Percentiles rank a stretch among this genome's conserved stretches.
These are phyloP conservation scores for Toxotes chatareus DNA, from an alignment of 2,113 vertebrate genomes.

Conservation along the genomic window DNA sequence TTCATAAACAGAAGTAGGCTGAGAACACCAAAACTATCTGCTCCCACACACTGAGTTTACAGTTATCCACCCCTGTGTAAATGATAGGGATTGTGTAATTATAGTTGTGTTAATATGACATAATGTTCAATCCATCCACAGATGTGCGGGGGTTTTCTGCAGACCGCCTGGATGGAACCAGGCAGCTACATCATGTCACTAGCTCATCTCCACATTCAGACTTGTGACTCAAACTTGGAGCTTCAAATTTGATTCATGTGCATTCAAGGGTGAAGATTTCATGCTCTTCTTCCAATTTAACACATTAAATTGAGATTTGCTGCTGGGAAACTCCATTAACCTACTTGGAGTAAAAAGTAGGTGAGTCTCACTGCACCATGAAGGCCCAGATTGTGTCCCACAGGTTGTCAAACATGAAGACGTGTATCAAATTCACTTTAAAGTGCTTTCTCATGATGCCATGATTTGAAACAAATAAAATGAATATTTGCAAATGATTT, in stretches of 20 bases:
- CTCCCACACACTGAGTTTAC: conserved; percentile 38
- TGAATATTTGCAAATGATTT: neutral
- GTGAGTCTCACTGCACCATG: neutral
- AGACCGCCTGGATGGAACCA: conserved; percentile 64
- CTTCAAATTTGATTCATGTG: conserved; percentile 50
- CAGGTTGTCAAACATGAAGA: neutral
- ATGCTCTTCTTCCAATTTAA: conserved; percentile 10
- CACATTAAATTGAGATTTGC: conserved; percentile 32
- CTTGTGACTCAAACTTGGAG: conserved; percentile 46
- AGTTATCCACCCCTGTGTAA: conserved; percentile 44
- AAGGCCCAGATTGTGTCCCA: neutral
- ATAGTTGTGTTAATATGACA: conserved; percentile 76
- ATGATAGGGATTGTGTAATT: conserved; percentile 72
- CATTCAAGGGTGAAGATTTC: conserved; percentile 45
- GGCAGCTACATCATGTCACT: conserved; percentile 58
- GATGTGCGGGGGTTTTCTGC: conserved; percentile 71
- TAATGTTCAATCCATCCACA: conserved; percentile 67
- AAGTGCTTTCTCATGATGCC: conserved; percentile 1
- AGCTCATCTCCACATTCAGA: conserved; percentile 67
- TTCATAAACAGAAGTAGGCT: conserved; percentile 8
- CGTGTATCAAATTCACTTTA: conserved; percentile 7
- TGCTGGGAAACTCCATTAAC: conserved; percentile 34
- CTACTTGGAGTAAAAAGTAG: conserved; percentile 20
- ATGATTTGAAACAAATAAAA: neutral
- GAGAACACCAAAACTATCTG: conserved; percentile 31